Evolutionary conservation across 2,113 vertebrate species (phyloP), one percentile per base, ranked within the genome.

Genomic region (Trematomus loennbergii): DNA sequence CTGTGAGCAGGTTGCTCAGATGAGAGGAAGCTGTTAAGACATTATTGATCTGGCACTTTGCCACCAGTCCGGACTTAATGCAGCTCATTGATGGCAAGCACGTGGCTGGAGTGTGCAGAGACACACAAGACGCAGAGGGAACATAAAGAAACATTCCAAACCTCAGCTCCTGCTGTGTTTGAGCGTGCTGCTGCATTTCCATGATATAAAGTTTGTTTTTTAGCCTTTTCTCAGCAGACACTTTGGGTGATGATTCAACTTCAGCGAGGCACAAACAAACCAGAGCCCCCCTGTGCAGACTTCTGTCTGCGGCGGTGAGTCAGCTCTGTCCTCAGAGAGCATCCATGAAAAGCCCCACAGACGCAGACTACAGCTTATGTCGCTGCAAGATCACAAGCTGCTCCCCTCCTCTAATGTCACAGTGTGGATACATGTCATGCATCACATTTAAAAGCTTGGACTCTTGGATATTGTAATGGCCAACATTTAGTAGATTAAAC

Each of bases 281-380:
- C 4, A 36, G 18, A 40, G 63, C 53, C 70, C 78, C 64, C 67
- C 77, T 82, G 81, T 77, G 69, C 81, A 77, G 72, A 85, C 78
- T 66, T 76, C 59, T 83, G 84, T 86, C 75, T 85, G 85, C 89
- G 69, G 80, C 78, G 92, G 89, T 91, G 92, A 93, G 91, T 93
- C 92, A 92, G 88, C 89, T 81, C 69, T 33, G 63, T 78, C 63
- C 75, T 82, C 71, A 83, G 82, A 59, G 55, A 68, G 70, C 73
- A 49, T 58, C 77, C 65, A 48, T 54, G 70, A 84, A 72, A 79
- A 82, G 86, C 60, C 72, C 46, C 69, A 75, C 75, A 46, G 11
- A 82, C 33, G 29, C 85, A 81, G 0, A 81, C 72, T 75, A 79
- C 79, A 84, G 86, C 11, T 85, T 5, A 29, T 68, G 76, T 78